phyloP scores from a whole-genome alignment of 2,888 invertebrate species.

The Phoenoteleia sp. region DNA sequence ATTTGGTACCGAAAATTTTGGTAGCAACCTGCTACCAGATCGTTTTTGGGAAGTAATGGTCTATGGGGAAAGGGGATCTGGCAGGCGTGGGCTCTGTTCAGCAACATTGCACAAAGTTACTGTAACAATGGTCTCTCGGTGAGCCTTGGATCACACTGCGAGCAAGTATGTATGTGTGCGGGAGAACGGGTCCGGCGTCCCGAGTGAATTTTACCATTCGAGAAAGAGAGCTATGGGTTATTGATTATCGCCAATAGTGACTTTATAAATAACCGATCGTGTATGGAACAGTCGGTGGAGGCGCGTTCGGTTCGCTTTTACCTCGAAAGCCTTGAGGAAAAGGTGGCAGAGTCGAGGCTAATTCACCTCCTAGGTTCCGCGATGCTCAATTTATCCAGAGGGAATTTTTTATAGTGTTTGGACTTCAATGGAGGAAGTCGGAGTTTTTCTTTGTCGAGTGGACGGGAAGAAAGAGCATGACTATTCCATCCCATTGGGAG shows the following conservation, averaged over 20 bases:
- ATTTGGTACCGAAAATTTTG: too few species aligned
- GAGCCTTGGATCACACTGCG: slow-evolving; percentile 25
- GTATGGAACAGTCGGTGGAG: slow-evolving; percentile 79
- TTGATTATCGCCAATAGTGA: slow-evolving; percentile 85
- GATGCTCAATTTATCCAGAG: too few species aligned
- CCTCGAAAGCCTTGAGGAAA: slow-evolving; percentile 39
- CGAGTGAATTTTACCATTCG: slow-evolving; percentile 78
- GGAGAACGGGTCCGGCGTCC: slow-evolving; percentile 50
- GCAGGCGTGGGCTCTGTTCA: not conserved
- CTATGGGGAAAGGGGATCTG: not conserved
- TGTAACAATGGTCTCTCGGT: not conserved
- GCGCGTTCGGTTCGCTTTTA: slow-evolving; percentile 78
- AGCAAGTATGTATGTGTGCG: slow-evolving; percentile 44
- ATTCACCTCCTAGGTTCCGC: not conserved
- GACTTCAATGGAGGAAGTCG: too few species aligned
- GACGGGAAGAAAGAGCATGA: too few species aligned
- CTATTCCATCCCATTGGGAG: too few species aligned
- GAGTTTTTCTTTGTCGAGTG: too few species aligned
- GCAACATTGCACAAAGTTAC: slow-evolving; percentile 23
- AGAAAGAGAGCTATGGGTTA: slow-evolving; percentile 81
- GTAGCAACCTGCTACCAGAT: too few species aligned
- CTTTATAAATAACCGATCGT: slow-evolving; percentile 86
- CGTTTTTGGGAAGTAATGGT: not conserved
- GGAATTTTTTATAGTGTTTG: too few species aligned
- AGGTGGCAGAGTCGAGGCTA: not conserved